Base-by-base conservation (phyloP, 2,888 invertebrate genomes). In the Caenorhabditis imperialis region DNA sequence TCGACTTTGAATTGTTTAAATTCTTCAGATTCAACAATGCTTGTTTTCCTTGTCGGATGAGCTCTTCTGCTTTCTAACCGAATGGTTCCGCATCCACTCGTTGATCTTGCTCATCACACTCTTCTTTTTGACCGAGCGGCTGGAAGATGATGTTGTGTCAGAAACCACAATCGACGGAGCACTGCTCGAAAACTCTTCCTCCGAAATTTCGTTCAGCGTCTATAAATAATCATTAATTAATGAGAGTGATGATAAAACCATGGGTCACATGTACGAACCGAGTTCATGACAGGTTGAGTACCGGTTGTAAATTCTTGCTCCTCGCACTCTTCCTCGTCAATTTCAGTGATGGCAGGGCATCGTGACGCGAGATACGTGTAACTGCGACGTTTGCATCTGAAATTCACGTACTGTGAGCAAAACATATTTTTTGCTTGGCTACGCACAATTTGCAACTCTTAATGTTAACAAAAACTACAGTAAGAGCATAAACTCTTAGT, bases 321-420 rank as follows among this genome's bases (percentile, higher is more conserved):
- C 2, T 67, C 67, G 18, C 42, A 50, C 40, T 63, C 63, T 30
- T 72, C 72, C 37, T 72, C 72, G 42, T 72, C 72, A 6, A 44
- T 63, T 65, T 74, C 74, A n/a, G 74, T 74, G 51, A 74, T 74
- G 12, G 61, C 74, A 8, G 74, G 67, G 55, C 57, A 67, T 27
- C 67, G 67, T 3, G 67, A 57, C 18, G 67, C 57, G 22, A 67
- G 42, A 18, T 57, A 57, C 57, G 67, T 67, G 67, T 51, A 67
- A 35, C 67, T 67, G 50, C 67, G 67, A 45, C 67, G 67, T 30
- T 67, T 67, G 57, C 67, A 57, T 67, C 67, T 67, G 45, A 20
- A 51, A 33, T 22, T 8, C 23, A 22, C 1, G 4, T 18, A 42
- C 18, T 42, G 3, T 10, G 20, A 3, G 42, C 3, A 6, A 27